These are phyloP conservation scores for Serripes groenlandicus DNA, from an alignment of 2,888 invertebrate species.

Conservation along the genomic window DNA sequence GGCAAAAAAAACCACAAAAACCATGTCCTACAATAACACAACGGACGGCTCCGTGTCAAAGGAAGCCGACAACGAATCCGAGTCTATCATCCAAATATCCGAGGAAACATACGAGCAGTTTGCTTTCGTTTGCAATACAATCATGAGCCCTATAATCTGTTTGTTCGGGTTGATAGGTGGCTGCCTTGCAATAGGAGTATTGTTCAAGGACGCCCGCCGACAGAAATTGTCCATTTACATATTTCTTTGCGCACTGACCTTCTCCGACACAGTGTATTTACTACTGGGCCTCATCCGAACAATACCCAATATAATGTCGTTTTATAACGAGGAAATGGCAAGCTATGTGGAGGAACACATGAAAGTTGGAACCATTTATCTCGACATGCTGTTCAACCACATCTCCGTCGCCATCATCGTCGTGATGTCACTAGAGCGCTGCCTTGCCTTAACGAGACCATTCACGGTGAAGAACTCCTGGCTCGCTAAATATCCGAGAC, in stretches of 20 bases:
- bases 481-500: slow-evolving; percentile 39
- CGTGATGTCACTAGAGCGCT: slow-evolving; percentile 55
- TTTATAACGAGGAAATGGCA: slow-evolving; percentile 29
- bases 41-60: background rate
- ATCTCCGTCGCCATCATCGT: slow-evolving; percentile 37
- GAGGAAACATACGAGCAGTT: slow-evolving; percentile 47
- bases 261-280: slow-evolving; percentile 47
- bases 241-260: slow-evolving; percentile 51
- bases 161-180: slow-evolving; percentile 47
- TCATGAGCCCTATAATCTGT: slow-evolving; percentile 45
- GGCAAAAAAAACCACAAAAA: too few species aligned
- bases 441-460: slow-evolving; percentile 40
- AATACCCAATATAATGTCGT: slow-evolving; percentile 38
- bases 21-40: slow-evolving; percentile 4
- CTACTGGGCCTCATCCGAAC: slow-evolving; percentile 37
- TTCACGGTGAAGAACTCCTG: slow-evolving; percentile 42
- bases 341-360: slow-evolving; percentile 54
- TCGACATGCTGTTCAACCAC: slow-evolving; percentile 53
- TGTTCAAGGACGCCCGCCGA: slow-evolving; percentile 39
- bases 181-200: slow-evolving; percentile 46
- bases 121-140: slow-evolving; percentile 34
- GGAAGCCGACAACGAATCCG: background rate
- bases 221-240: slow-evolving; percentile 50
- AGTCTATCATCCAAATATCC: slow-evolving; percentile 21
- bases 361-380: slow-evolving; percentile 51